A percentile compares a stretch with the other conserved stretches of the same genome.
phyloP scores from a whole-genome alignment of 2,888 invertebrate species.

The Chelonus formosanus region DNA sequence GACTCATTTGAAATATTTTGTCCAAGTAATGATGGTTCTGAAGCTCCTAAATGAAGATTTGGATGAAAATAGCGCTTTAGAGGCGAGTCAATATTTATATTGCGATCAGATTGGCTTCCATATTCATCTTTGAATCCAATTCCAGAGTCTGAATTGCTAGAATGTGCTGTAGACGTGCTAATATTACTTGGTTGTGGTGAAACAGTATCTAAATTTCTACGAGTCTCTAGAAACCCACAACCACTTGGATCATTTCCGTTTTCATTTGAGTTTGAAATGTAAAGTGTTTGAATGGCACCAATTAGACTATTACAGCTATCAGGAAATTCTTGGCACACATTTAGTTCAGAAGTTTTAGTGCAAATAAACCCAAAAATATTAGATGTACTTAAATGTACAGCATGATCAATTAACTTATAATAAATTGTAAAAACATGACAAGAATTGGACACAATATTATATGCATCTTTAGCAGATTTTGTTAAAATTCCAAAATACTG shows the following conservation, averaged over 20 bases:
- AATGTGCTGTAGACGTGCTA: slow-evolving; percentile 82
- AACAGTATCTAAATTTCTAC: slow-evolving; percentile 47
- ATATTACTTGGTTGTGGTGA: slow-evolving; percentile 88
- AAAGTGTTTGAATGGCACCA: slow-evolving; percentile 69
- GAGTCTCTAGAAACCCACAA: neutral
- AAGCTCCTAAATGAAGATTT: neutral
- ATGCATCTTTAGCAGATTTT: slow-evolving; percentile 71
- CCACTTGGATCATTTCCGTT: slow-evolving; percentile 46
- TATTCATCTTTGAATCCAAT: slow-evolving; percentile 93
- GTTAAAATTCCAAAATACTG: slow-evolving; percentile 94
- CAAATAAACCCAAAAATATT: slow-evolving; percentile 87
- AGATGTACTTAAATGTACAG: slow-evolving; percentile 81
- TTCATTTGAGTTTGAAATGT: slow-evolving; percentile 56
- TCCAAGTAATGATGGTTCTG: too few relatives aligned
- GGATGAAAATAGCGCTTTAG: too few relatives aligned
- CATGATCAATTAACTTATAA: slow-evolving; percentile 84
- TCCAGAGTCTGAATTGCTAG: slow-evolving; percentile 94
- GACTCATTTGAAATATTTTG: too few relatives aligned
- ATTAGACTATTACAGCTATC: slow-evolving; percentile 77
- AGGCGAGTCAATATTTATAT: slow-evolving; percentile 62
- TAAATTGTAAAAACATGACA: slow-evolving; percentile 97
- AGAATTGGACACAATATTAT: slow-evolving; percentile 78
- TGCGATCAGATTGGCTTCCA: slow-evolving; percentile 82
- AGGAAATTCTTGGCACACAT: slow-evolving; percentile 89
- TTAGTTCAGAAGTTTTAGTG: slow-evolving; percentile 79